Base-by-base conservation (phyloP, 2,888 invertebrate genomes). In the Erebia aethiops region DNA sequence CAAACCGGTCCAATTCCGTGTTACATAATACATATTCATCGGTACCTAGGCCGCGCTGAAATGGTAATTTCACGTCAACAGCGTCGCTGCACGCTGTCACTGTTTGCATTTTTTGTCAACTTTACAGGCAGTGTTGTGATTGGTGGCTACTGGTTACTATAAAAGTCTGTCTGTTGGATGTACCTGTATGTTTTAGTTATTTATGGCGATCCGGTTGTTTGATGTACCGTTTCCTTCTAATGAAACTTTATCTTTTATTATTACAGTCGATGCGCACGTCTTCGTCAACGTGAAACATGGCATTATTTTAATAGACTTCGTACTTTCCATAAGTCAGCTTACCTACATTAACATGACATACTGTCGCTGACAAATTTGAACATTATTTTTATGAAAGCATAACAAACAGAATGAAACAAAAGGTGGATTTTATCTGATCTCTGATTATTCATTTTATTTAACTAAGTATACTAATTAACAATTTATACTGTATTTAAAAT, bases 51-150 rank as follows among this genome's bases (percentile, higher is more conserved):
- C 86, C 81, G 86, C 80, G 82, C 82, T 79, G 86, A 84, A 90
- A 92, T 92, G 89, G 86, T 89, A 91, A 92, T 91, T 88, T 85
- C 84, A 81, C 84, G 87, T 89, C 90, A 88, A 88, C 91, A 88
- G 85, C 87, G 82, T 82, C 78, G 81, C 83, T 83, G 81, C 79
- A 81, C 80, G 72, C 81, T 81, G 78, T 83, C 82, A 77, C 80
- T 82, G 84, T 88, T 88, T 89, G 87, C 87, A 89, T 91, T 91
- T 61, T 91, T 91, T 88, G 85, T 84, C 85, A 83, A 84, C 58
- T 71, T 65, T 56, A 70, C 64, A 70, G 68, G 66, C 71, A 60
- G 61, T 73, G 71, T 51, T 65, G 71, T 67, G 51, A 65, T 67
- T 67, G 67, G 58, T 58, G 21, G 46, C 67, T 67, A 58, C 67